A percentile compares a stretch with the other conserved stretches of the same genome.
These are phyloP conservation scores for Ceraclea dissimilis DNA, from an alignment of 2,888 invertebrate genomes.

Conservation along the genomic window DNA sequence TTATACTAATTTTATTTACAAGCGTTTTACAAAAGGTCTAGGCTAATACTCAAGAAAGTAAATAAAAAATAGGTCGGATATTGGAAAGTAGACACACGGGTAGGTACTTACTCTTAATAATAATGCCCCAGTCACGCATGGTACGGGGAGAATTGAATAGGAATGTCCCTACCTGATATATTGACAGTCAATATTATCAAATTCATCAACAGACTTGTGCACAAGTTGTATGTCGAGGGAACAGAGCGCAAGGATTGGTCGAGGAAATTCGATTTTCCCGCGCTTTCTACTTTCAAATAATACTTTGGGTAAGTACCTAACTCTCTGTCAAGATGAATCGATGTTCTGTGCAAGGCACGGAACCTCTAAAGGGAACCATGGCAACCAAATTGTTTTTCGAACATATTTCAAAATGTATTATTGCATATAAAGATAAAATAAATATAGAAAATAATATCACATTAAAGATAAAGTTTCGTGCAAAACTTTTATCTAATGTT, in stretches of 20 bases:
- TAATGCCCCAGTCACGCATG: conserved; percentile 9
- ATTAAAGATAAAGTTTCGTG: neutral
- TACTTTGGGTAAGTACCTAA: neutral
- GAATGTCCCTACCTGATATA: neutral
- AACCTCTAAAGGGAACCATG: conserved; percentile 14
- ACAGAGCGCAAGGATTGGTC: neutral
- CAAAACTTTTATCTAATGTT: too few relatives aligned
- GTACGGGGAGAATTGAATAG: conserved; percentile 9
- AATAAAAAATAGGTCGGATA: conserved; percentile 16
- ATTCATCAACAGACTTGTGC: too few relatives aligned
- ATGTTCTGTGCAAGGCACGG: conserved; percentile 26
- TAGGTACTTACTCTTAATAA: too few relatives aligned
- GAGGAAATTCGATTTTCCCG: conserved; percentile 8
- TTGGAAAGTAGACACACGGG: too few relatives aligned
- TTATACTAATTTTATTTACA: too few relatives aligned
- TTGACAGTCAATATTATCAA: neutral
- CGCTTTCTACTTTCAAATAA: neutral
- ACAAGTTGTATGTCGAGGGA: too few relatives aligned
- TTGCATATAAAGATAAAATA: neutral
- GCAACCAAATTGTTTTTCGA: conserved; percentile 12
- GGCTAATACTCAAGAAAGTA: conserved; percentile 1
- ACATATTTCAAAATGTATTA: neutral
- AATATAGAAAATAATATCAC: neutral
- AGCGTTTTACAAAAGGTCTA: neutral
- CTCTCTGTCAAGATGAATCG: conserved; percentile 14